Evolutionary conservation across 2,113 vertebrate genomes (phyloP).

Genomic region (Murina feae): DNA sequence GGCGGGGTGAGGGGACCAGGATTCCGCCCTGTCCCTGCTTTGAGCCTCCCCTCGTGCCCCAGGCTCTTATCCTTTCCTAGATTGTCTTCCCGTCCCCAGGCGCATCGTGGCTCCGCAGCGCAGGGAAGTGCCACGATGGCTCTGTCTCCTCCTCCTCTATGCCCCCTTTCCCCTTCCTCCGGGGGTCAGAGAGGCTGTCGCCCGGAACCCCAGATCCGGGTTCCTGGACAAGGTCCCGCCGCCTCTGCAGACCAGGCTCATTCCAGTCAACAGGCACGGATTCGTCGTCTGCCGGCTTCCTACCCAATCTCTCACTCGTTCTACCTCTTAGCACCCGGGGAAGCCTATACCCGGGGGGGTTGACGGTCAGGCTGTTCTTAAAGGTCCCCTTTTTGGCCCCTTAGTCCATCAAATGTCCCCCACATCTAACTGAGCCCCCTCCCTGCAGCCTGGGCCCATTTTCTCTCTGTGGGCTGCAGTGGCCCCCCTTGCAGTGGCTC

Average conservation of each 20-base stretch:
- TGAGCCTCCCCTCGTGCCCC: neutral
- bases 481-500: neutral
- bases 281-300: neutral
- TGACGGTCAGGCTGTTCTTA: neutral
- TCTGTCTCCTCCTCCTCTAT: neutral
- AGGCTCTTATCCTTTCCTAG: neutral
- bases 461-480: neutral
- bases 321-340: neutral
- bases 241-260: neutral
- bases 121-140: neutral
- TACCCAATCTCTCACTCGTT: neutral
- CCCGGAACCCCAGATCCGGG: neutral
- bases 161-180: neutral
- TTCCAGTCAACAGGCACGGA: neutral
- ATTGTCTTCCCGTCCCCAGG: neutral
- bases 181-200: neutral
- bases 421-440: neutral
- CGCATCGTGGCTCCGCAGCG: neutral
- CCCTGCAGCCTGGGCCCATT: neutral
- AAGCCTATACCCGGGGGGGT: neutral
- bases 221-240: neutral
- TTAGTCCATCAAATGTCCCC: neutral
- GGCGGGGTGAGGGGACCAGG: fast-evolving
- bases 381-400: neutral
- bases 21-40: neutral